phyloP scores from a whole-genome alignment of 2,113 vertebrate genomes.

The Dissostichus mawsoni region DNA sequence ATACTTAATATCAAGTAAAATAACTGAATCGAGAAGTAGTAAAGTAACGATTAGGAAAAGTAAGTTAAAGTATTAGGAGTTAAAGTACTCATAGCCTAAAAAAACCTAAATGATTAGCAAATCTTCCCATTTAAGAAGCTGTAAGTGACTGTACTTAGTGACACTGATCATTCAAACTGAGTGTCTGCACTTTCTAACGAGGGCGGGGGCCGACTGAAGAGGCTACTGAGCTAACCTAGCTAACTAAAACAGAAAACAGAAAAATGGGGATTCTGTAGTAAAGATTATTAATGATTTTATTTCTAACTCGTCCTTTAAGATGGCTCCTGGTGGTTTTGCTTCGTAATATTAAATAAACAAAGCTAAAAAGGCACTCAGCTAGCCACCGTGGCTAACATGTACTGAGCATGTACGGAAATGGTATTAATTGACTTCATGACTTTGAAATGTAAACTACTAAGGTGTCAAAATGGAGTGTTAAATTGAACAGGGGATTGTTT shows the following conservation, averaged over 20 bases:
- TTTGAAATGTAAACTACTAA: background rate
- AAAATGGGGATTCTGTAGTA: background rate
- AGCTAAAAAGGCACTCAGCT: background rate
- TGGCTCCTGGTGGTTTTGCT: no score
- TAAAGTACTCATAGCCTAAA: no score
- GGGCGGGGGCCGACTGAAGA: background rate
- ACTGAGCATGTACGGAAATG: background rate
- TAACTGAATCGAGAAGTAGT: no score
- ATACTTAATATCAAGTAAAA: no score
- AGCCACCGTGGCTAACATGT: background rate
- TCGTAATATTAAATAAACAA: background rate
- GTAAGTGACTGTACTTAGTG: no score
- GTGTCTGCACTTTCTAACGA: background rate
- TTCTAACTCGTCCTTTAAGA: background rate
- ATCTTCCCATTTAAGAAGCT: no score
- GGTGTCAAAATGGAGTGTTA: background rate
- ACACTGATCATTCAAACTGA: no score
- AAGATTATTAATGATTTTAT: background rate
- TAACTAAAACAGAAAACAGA: background rate
- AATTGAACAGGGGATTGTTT: fast-evolving
- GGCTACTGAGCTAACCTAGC: background rate
- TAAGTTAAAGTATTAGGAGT: no score
- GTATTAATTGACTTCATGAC: background rate
- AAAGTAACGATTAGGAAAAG: no score
- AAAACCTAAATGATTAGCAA: no score